Evolutionary conservation across 2,888 invertebrate genomes (phyloP).

Genomic region (Norana najaformis): DNA sequence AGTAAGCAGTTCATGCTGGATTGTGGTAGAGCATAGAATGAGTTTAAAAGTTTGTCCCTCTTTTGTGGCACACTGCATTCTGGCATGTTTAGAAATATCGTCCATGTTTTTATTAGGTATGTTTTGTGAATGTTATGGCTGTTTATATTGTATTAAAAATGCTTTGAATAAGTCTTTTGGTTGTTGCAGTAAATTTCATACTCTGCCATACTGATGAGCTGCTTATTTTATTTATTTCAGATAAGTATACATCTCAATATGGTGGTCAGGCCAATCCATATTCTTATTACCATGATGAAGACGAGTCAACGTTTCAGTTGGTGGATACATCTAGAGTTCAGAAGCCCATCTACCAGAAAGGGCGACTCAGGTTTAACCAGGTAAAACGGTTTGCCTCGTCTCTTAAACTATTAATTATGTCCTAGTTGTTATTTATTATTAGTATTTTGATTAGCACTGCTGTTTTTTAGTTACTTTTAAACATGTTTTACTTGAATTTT

Average conservation of each 20-base stretch:
- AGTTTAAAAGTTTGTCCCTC: background rate
- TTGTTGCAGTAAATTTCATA: too few relatives aligned
- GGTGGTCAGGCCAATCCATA: constrained; percentile 80
- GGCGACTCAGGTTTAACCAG: constrained; percentile 68
- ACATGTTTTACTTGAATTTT: background rate
- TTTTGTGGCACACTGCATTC: background rate
- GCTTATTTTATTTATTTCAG: constrained; percentile 48
- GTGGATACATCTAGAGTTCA: constrained; percentile 80
- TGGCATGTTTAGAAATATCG: background rate
- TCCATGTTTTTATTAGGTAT: background rate
- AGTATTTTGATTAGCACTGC: background rate
- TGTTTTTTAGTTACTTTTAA: constrained; percentile 20
- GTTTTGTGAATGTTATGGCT: background rate
- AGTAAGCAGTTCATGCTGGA: constrained; percentile 49
- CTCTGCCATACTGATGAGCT: background rate
- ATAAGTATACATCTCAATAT: constrained; percentile 62
- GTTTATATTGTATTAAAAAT: background rate
- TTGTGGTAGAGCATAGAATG: background rate
- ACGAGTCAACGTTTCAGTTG: constrained; percentile 95
- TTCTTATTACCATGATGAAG: constrained; percentile 97
- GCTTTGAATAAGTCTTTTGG: background rate
- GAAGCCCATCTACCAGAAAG: constrained; percentile 78
- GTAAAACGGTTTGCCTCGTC: constrained; percentile 40
- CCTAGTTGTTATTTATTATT: background rate
- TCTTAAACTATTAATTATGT: background rate